Base-by-base conservation (phyloP, 2,797 vertebrate species). In the Hyperoplus lanceolatus region DNA sequence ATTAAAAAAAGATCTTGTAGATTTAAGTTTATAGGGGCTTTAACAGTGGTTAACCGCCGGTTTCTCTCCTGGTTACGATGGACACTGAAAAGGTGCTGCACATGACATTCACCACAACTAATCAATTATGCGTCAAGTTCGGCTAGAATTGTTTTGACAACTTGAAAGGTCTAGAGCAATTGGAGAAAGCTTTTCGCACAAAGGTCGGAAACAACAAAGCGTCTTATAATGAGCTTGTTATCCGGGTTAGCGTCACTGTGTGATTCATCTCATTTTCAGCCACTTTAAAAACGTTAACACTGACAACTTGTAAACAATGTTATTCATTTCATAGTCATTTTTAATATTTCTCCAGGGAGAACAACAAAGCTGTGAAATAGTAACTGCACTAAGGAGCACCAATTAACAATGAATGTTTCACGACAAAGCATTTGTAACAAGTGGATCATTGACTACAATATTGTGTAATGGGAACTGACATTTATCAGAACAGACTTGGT, bases 121-220 rank as follows among this genome's bases (percentile, higher is more conserved):
- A 68, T 68, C 45, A 55, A 61, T 49, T 38, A 67, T 62, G 10
- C 51, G 36, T 45, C 9, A 46, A 16, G 38, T 39, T 29, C 14
- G 8, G 9, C 39, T 7, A 9, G 16, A 42, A 56, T 51, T 57
- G 45, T 58, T 73, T 45, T 58, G 51, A 62, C 70, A 73, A 46
- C 36, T 56, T 11, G 38, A 41, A 0, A 16, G 51, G 11, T 39
- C 7, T 15, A 21, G 64, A 14, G 4, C 7, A 48, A 45, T 5
- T 18, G 5, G n/a, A 29, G 6, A 6, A n/a, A 43, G 39, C 43
- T 21, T 4, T 21, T 29, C 29, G 61, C 9, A 55, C 15, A 21
- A 18, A 12, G 8, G 21, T 12, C 5, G 4, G 21, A 41, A 18
- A 2, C 0, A 38, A 50, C 18, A 36, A 18, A 51, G 4, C 4